Evolutionary conservation across 2,113 vertebrate genomes (phyloP).

Genomic region (Syrmaticus mikado): DNA sequence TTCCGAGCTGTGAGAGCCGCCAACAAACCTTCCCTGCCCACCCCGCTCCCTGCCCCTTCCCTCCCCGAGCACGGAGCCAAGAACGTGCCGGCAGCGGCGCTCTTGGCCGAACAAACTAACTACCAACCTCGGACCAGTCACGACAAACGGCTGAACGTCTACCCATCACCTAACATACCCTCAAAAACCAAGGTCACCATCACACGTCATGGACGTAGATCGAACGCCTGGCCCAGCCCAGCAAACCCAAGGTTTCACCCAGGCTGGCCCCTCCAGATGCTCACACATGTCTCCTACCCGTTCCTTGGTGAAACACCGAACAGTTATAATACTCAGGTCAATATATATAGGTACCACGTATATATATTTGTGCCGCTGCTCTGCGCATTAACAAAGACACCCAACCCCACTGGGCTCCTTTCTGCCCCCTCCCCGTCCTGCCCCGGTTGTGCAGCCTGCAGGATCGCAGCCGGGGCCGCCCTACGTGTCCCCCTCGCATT

Average conservation of each 20-base stretch:
- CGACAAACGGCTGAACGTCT: constrained; percentile 65
- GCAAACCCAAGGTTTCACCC: constrained; percentile 36
- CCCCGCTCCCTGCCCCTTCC: constrained; percentile 51
- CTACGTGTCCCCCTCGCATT: constrained; percentile 84
- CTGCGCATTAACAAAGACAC: constrained; percentile 76
- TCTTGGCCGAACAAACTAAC: constrained; percentile 68
- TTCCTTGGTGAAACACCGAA: constrained; percentile 79
- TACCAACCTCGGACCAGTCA: constrained; percentile 72
- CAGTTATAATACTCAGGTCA: constrained; percentile 80
- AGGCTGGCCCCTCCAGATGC: constrained; percentile 44
- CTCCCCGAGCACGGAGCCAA: constrained; percentile 62
- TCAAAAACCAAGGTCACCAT: constrained; percentile 57
- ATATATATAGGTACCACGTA: constrained; percentile 79
- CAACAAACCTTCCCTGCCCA: constrained; percentile 54
- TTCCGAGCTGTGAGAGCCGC: constrained; percentile 22
- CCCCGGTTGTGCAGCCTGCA: constrained; percentile 66
- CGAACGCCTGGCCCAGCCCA: constrained; percentile 14
- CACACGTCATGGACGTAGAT: background rate
- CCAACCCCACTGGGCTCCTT: constrained; percentile 70
- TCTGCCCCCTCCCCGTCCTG: constrained; percentile 73
- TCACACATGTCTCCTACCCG: constrained; percentile 61
- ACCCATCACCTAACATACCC: constrained; percentile 69
- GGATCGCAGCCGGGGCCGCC: constrained; percentile 46
- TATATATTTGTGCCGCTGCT: constrained; percentile 76
- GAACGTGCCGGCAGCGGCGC: constrained; percentile 10